Conservation (phyloP, 2,888 invertebrate species). For the Notocelia uddmanniana region DNA sequence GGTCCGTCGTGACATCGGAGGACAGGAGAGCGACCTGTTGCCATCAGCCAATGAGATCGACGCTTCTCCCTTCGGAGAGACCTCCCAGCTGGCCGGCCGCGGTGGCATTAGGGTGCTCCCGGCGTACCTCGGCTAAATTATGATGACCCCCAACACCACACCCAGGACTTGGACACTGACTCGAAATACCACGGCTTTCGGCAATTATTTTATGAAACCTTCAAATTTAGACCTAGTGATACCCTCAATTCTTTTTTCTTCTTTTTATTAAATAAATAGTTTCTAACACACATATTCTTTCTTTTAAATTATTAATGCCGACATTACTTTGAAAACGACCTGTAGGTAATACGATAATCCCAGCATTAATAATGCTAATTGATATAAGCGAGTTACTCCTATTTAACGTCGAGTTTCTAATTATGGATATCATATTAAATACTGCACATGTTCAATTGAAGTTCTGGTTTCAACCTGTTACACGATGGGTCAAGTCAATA, state of each 20-base stretch:
- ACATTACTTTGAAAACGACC: slow-evolving; percentile 13
- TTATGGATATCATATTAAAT: slow-evolving; percentile 26
- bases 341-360: slow-evolving; percentile 24
- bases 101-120: slow-evolving; percentile 77
- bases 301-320: not conserved
- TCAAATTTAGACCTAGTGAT: slow-evolving; percentile 9
- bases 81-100: slow-evolving; percentile 67
- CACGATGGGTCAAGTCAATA: slow-evolving; percentile 23
- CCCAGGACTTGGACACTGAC: slow-evolving; percentile 5
- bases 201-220: slow-evolving; percentile 34
- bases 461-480: slow-evolving; percentile 15
- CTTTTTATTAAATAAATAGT: slow-evolving; percentile 23
- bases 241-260: not conserved
- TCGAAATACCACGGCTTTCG: not conserved
- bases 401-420: slow-evolving; percentile 30
- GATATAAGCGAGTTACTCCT: slow-evolving; percentile 19
- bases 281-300: not conserved
- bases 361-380: slow-evolving; percentile 25
- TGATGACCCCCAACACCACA: not conserved
- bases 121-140: slow-evolving; percentile 73
- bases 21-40: slow-evolving; percentile 74
- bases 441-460: not conserved
- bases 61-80: slow-evolving; percentile 71
- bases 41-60: slow-evolving; percentile 70
- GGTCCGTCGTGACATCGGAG: slow-evolving; percentile 67